These are phyloP conservation scores for Formica exsecta DNA, from an alignment of 1,140 invertebrate genomes.

Conservation along the genomic window DNA sequence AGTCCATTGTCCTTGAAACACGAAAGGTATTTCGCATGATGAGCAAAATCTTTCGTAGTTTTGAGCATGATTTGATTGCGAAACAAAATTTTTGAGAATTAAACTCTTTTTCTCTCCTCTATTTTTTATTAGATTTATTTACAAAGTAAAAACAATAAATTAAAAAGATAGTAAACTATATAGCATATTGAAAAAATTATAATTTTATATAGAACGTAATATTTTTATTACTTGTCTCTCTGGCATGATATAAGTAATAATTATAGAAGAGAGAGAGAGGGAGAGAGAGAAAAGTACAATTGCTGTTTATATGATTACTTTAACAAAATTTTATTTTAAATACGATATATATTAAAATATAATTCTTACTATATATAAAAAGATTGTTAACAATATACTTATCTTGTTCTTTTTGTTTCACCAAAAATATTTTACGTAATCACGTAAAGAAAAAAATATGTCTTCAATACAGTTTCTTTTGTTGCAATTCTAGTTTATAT, in stretches of 20 bases:
- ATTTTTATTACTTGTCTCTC: too few species aligned
- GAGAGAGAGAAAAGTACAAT: too few species aligned
- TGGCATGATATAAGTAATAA: too few species aligned
- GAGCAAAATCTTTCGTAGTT: neutral
- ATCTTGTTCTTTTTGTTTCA: neutral
- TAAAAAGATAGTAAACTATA: too few species aligned
- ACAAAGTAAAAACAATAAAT: too few species aligned
- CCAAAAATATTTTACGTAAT: neutral
- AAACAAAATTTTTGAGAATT: neutral
- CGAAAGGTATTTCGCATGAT: constrained; percentile 15
- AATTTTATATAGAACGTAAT: too few species aligned
- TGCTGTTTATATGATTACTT: neutral
- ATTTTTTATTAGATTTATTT: too few species aligned
- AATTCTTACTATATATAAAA: neutral
- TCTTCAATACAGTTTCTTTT: neutral
- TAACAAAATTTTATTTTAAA: neutral
- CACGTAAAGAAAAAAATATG: neutral
- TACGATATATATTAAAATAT: neutral
- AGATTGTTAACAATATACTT: neutral
- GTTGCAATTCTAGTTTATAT: constrained; percentile 27
- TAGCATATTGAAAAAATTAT: too few species aligned
- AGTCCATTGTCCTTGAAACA: constrained; percentile 62
- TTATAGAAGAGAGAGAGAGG: too few species aligned
- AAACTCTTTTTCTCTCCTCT: too few species aligned
- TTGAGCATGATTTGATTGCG: neutral